Evolutionary conservation across 2,797 vertebrate genomes (phyloP).

Genomic region (Balearica regulorum): DNA sequence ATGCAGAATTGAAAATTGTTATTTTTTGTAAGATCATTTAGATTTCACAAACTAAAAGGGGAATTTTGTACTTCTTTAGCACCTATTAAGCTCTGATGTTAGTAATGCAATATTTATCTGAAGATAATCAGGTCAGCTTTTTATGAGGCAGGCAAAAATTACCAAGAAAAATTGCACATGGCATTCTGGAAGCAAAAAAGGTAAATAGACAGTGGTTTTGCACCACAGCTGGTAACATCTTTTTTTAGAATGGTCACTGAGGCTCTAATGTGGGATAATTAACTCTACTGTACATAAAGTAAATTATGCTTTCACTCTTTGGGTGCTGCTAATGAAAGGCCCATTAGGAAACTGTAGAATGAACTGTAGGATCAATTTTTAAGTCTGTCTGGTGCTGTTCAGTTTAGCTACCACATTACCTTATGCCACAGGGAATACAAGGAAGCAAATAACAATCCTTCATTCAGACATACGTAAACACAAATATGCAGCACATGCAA

Average conservation of each 20-base stretch:
- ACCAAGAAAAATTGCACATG: not conserved
- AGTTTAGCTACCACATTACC: not conserved
- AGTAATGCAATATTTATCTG: not conserved
- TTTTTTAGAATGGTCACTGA: not conserved
- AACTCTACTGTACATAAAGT: conserved; percentile 36
- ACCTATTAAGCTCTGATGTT: not conserved
- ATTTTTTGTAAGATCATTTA: not conserved
- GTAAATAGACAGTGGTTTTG: not conserved
- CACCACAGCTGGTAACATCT: too few species aligned
- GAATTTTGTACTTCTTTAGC: not conserved
- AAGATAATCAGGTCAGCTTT: not conserved
- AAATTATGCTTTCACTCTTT: conserved; percentile 28
- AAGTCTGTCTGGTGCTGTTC: conserved; percentile 11
- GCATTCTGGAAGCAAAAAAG: conserved; percentile 18
- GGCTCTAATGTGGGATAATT: conserved; percentile 47
- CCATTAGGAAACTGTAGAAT: not conserved
- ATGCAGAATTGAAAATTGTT: not conserved
- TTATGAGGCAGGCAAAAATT: conserved; percentile 15
- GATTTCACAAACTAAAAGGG: not conserved
- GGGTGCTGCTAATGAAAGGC: not conserved
- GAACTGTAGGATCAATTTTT: conserved; percentile 25
- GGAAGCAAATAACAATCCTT: not conserved
- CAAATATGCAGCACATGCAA: not conserved
- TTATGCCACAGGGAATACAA: not conserved
- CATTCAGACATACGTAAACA: not conserved